Conservation (phyloP, 2,113 vertebrate species). For the Prolemur simus region DNA sequence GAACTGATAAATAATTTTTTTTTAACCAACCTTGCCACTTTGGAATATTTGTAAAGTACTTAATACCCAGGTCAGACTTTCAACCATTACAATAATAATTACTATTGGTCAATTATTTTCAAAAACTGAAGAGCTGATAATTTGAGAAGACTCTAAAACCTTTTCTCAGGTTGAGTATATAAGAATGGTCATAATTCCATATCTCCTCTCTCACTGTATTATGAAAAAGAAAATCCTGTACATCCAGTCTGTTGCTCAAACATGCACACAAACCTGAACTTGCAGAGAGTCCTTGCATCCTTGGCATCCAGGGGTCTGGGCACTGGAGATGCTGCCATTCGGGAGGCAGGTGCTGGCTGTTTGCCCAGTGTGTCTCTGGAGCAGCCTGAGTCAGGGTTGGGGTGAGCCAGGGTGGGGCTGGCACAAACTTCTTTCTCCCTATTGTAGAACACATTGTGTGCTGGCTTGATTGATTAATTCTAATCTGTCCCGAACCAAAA, state of each 20-base stretch:
- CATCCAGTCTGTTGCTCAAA: not conserved
- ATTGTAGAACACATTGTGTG: not conserved
- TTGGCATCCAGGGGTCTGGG: not conserved
- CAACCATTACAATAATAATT: not conserved
- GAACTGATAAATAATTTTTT: not conserved
- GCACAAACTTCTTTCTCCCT: not conserved
- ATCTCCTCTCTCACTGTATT: not conserved
- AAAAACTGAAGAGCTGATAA: not conserved
- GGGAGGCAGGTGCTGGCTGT: not conserved
- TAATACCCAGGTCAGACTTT: not conserved
- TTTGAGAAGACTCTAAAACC: not conserved
- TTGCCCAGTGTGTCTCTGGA: not conserved
- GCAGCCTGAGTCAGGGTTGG: rapidly evolving
- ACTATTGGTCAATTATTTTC: not conserved
- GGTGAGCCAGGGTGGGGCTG: not conserved
- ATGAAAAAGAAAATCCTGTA: not conserved
- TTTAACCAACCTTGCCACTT: not conserved
- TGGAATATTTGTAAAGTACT: not conserved
- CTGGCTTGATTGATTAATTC: not conserved
- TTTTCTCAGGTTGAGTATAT: not conserved
- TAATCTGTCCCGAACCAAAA: not conserved
- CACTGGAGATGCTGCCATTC: no score
- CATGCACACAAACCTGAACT: not conserved
- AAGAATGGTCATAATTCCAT: not conserved
- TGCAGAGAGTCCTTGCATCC: not conserved